Base-by-base conservation (phyloP, 2,797 vertebrate species). In the Halcyon leucocephala region DNA sequence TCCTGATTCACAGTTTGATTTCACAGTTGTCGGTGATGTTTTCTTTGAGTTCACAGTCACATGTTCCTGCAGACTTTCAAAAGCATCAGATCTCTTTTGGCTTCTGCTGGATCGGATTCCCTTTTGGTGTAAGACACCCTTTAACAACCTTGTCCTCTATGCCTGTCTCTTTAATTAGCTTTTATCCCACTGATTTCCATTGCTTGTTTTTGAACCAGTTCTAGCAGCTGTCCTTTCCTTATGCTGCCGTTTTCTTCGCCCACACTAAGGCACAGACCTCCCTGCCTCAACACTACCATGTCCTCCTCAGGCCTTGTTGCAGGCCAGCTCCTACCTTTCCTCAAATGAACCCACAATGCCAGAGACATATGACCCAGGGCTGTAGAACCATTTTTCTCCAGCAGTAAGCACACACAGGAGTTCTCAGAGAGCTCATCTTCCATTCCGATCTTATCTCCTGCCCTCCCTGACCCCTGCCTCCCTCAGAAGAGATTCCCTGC, bases 371-470 rank as follows among this genome's bases (percentile, higher is more conserved):
- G 52, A 77, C 48, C 71, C 10, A 28, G 52, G 64, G 44, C 89
- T 77, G 41, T 44, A 84, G 44, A 61, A 85, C 28, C 35, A 20
- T 91, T 93, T 92, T 84, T 76, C 48, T 93, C 8, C 37, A 80
- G 48, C 81, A 92, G 12, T 77, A 61, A 83, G 64, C 73, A 67
- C 37, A 79, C 51, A 48, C 74, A 62, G 60, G 83, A 55, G 31
- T 90, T 92, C 78, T 85, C 52, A 64, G 81, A 86, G 86, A 82
- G 71, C 81, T 96, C 76, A 58, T 94, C 67, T 93, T 94, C 81
- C 67, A 54, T 85, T 89, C 86, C 92, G 78, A 93, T 97, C 88
- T 90, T 95, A 91, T 89, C 89, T 76, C 58, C 61, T 94, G 92
- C 67, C 90, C 83, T 93, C 35, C 46, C 48, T 86, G 88, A 96